Conservation (phyloP, 2,113 vertebrate genomes). For the Dromaius novaehollandiae region DNA sequence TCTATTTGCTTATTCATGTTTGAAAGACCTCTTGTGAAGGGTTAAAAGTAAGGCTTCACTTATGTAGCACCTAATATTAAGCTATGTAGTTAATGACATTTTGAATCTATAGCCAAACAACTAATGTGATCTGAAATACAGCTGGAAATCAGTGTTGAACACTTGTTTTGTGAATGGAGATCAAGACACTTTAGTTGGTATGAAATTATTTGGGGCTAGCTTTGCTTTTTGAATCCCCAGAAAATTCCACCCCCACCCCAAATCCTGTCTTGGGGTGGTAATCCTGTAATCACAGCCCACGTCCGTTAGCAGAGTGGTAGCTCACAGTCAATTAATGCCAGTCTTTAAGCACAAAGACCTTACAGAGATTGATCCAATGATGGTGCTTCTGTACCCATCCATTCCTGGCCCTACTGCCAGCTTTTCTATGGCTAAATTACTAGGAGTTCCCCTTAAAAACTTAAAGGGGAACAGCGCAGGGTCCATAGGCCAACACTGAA, state of each 20-base stretch:
- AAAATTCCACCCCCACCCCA: neutral
- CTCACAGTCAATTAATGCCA: neutral
- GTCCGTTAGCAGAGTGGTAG: neutral
- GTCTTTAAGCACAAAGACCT: neutral
- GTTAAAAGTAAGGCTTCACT: neutral
- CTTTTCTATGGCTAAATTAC: fast-evolving
- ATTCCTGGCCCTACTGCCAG: fast-evolving
- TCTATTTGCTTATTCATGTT: neutral
- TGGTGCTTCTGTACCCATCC: fast-evolving
- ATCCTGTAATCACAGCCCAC: fast-evolving
- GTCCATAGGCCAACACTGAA: fast-evolving
- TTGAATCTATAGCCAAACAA: neutral
- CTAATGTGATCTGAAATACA: neutral
- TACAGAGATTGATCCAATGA: neutral
- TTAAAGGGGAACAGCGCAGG: fast-evolving
- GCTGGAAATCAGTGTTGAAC: neutral
- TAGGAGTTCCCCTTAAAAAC: neutral
- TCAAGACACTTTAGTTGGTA: neutral
- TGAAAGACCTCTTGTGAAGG: neutral
- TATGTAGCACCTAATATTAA: neutral
- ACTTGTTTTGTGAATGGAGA: neutral
- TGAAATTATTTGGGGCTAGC: neutral
- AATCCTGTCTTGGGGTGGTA: fast-evolving
- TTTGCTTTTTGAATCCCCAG: fast-evolving
- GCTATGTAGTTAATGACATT: neutral